Conservation (phyloP, 2,113 vertebrate species). For the Lepus europaeus region DNA sequence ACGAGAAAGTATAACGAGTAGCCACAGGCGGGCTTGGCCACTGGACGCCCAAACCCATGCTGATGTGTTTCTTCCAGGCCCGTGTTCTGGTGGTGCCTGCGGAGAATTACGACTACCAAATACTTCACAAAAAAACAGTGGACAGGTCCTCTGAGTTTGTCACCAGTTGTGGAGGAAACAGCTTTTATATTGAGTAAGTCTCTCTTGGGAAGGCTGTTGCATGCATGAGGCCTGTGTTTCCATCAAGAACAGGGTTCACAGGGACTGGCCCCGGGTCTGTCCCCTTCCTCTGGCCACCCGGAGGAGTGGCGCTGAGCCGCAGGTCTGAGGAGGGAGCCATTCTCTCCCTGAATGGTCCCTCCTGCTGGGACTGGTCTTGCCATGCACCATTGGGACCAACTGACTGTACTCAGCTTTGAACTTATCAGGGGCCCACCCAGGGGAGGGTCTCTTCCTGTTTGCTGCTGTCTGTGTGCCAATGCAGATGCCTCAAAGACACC, state of each 20-base stretch:
- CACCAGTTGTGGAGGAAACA: conserved; percentile 92
- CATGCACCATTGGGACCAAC: not conserved
- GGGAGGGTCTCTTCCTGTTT: not conserved
- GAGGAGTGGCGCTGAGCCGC: not conserved
- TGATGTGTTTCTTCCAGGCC: conserved; percentile 87
- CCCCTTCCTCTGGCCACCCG: not conserved
- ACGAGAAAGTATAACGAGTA: not conserved
- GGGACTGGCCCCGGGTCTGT: not conserved
- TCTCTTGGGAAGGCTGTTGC: not conserved
- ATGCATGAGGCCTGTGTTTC: not conserved
- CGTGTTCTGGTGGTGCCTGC: conserved; percentile 92
- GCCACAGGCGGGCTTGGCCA: rapidly evolving
- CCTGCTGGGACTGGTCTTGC: too few species aligned
- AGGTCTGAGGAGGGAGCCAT: not conserved
- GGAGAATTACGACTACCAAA: conserved; percentile 90
- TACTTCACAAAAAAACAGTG: conserved; percentile 90
- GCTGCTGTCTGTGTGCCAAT: not conserved
- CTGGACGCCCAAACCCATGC: conserved; percentile 29
- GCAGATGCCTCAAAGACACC: not conserved
- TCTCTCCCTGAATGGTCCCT: not conserved
- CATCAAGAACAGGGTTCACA: rapidly evolving
- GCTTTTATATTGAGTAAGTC: conserved; percentile 94
- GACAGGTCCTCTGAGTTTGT: conserved; percentile 94
- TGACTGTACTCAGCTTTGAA: not conserved
- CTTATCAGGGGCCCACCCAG: not conserved